Evolutionary conservation across 2,797 vertebrate species (phyloP).

Genomic region (Crypturellus tataupa): DNA sequence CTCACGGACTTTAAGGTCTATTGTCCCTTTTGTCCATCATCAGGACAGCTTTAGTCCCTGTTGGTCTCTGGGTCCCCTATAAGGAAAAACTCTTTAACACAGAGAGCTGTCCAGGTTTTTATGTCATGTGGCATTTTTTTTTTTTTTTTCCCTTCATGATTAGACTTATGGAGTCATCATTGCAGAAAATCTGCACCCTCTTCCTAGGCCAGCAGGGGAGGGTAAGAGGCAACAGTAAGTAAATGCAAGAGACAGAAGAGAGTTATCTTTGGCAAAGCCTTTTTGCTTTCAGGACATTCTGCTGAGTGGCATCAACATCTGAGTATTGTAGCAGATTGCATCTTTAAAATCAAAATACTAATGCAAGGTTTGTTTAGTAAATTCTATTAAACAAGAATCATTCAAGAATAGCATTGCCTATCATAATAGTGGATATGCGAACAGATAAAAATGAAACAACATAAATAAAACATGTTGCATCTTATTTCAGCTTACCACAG

Average conservation of each 20-base stretch:
- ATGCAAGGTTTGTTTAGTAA: background rate
- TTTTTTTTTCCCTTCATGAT: background rate
- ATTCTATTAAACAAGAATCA: background rate
- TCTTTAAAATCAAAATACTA: constrained; percentile 24
- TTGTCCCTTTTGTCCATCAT: background rate
- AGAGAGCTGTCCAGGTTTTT: background rate
- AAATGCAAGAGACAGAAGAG: background rate
- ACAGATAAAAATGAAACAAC: constrained; percentile 23
- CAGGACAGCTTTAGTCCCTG: background rate
- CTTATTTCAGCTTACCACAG: constrained; percentile 44
- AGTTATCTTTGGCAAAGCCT: background rate
- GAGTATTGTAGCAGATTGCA: background rate
- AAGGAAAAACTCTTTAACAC: background rate
- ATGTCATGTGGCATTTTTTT: background rate
- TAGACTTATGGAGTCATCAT: background rate
- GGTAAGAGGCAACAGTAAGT: background rate
- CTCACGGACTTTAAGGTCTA: background rate
- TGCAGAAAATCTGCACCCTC: background rate
- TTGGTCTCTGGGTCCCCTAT: background rate
- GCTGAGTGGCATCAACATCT: background rate
- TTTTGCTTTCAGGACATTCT: background rate
- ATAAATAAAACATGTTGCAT: constrained; percentile 44
- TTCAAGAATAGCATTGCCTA: constrained; percentile 30
- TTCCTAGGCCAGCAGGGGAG: background rate
- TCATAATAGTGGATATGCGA: constrained; percentile 45